A percentile compares a stretch with the other conserved stretches of the same genome.
These are phyloP conservation scores for Nineta flava DNA, from an alignment of 2,888 invertebrate genomes.

Conservation along the genomic window DNA sequence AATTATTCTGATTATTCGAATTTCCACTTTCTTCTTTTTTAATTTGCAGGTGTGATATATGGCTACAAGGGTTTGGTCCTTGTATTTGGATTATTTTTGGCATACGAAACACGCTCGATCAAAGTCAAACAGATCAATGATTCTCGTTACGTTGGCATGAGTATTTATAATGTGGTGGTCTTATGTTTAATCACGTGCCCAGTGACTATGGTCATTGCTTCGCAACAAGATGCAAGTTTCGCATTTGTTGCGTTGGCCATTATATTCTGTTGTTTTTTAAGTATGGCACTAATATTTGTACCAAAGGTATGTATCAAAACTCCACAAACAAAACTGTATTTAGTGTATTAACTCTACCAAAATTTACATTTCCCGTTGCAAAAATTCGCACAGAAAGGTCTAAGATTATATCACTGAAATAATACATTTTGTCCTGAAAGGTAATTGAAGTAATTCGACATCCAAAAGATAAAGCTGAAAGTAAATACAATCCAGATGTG, in stretches of 20 bases:
- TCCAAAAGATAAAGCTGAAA: slow-evolving; percentile 76
- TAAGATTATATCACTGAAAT: neutral
- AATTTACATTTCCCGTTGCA: neutral
- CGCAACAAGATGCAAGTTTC: slow-evolving; percentile 95
- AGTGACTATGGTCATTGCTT: slow-evolving; percentile 91
- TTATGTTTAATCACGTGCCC: slow-evolving; percentile 96
- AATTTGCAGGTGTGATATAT: slow-evolving; percentile 77
- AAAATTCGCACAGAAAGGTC: neutral
- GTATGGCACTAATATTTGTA: slow-evolving; percentile 96
- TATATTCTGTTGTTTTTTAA: slow-evolving; percentile 94
- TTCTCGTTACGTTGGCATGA: slow-evolving; percentile 96
- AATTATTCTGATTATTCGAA: no score
- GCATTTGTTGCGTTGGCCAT: slow-evolving; percentile 93
- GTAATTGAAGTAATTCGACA: slow-evolving; percentile 82
- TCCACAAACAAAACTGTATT: neutral
- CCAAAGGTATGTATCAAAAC: slow-evolving; percentile 59
- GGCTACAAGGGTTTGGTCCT: slow-evolving; percentile 94
- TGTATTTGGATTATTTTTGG: slow-evolving; percentile 92
- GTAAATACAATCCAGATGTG: slow-evolving; percentile 70
- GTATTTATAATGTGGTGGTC: slow-evolving; percentile 98
- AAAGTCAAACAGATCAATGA: slow-evolving; percentile 97
- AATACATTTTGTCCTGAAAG: slow-evolving; percentile 29
- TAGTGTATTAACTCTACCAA: no score
- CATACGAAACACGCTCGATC: slow-evolving; percentile 95
- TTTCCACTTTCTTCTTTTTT: neutral